Conservation (phyloP, 1,140 invertebrate genomes). For the Euura lappo region DNA sequence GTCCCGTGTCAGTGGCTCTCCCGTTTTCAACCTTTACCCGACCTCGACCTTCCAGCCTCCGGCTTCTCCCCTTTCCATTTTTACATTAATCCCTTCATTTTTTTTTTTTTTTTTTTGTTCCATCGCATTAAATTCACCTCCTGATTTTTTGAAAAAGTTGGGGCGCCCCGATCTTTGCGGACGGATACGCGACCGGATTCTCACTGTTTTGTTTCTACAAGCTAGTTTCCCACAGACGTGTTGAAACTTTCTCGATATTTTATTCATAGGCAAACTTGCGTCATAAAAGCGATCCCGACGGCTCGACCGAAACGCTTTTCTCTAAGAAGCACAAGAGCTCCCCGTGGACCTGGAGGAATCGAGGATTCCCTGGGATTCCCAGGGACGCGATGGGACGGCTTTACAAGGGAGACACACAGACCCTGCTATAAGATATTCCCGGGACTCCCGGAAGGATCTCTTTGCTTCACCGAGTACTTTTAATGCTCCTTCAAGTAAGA, state of each 20-base stretch:
- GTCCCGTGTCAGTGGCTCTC: constrained; percentile 14
- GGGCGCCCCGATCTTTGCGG: too few species aligned
- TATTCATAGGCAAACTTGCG: constrained; percentile 47
- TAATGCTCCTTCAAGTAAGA: background rate
- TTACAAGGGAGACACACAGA: too few species aligned
- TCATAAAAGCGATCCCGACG: constrained; percentile 41
- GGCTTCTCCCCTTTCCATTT: background rate
- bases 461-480: constrained; percentile 5
- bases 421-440: too few species aligned
- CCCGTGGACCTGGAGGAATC: background rate
- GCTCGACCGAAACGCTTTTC: constrained; percentile 10
- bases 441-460: background rate
- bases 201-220: background rate
- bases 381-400: too few species aligned
- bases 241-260: constrained; percentile 42
- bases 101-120: too few species aligned
- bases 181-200: background rate
- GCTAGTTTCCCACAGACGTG: background rate
- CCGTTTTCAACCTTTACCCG: background rate
- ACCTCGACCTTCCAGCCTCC: background rate
- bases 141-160: too few species aligned
- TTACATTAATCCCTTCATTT: too few species aligned
- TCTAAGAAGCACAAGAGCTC: constrained; percentile 9
- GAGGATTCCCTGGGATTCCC: background rate
- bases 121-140: too few species aligned